phyloP scores from a whole-genome alignment of 2,797 vertebrate species.

The Paguma larvata region DNA sequence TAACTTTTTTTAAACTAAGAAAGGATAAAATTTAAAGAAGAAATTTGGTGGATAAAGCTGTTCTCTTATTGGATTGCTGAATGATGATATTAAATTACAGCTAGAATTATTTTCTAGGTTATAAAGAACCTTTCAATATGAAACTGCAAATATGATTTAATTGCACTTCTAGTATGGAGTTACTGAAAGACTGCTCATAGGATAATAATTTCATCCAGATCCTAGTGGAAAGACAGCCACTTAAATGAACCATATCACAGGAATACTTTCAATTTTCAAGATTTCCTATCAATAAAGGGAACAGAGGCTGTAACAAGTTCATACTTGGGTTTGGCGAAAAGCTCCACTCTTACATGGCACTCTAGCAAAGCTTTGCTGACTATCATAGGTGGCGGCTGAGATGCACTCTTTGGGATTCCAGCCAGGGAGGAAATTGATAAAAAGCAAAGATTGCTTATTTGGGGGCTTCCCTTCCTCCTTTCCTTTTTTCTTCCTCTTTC shows the following conservation, averaged over 20 bases:
- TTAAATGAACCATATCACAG: slow-evolving; percentile 30
- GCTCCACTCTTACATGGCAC: not conserved
- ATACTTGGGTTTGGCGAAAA: not conserved
- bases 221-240: not conserved
- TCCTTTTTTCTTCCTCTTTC: not conserved
- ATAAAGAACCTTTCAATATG: slow-evolving; percentile 60
- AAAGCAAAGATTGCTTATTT: not conserved
- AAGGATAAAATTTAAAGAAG: slow-evolving; percentile 68
- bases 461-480: not conserved
- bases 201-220: slow-evolving; percentile 49
- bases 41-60: slow-evolving; percentile 62
- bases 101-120: slow-evolving; percentile 62
- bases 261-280: slow-evolving; percentile 64
- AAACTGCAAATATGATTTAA: slow-evolving; percentile 65
- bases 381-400: not conserved
- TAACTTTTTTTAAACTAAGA: slow-evolving; percentile 67
- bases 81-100: slow-evolving; percentile 28
- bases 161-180: slow-evolving; percentile 32
- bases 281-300: slow-evolving; percentile 35
- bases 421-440: not conserved
- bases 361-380: not conserved
- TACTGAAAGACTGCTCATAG: slow-evolving; percentile 32
- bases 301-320: not conserved
- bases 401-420: not conserved
- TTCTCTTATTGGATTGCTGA: slow-evolving; percentile 62